Evolutionary conservation across 2,888 invertebrate genomes (phyloP).

Genomic region (Pandemis corylana): DNA sequence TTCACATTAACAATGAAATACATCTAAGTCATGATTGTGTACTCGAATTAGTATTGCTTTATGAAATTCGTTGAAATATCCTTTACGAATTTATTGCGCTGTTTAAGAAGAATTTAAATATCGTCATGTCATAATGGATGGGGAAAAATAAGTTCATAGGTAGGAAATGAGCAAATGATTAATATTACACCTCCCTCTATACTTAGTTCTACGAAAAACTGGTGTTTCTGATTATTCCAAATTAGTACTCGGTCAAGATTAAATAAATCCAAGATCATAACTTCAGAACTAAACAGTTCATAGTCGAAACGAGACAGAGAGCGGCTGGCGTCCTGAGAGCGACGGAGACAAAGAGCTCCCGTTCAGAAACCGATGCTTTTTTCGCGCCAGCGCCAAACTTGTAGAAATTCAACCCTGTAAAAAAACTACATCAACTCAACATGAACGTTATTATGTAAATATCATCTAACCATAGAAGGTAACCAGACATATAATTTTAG

Average conservation of each 20-base stretch:
- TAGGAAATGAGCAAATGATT: conserved; percentile 63
- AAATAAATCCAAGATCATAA: conserved; percentile 52
- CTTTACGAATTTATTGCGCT: conserved; percentile 45
- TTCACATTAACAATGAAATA: conserved; percentile 31
- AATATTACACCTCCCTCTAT: conserved; percentile 42
- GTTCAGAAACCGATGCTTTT: conserved; percentile 54
- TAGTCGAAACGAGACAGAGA: conserved; percentile 69
- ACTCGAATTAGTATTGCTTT: conserved; percentile 73
- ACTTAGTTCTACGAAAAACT: conserved; percentile 44
- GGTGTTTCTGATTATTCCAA: conserved; percentile 40
- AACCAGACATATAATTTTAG: too few species aligned
- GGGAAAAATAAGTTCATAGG: conserved; percentile 51
- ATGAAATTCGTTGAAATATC: conserved; percentile 71
- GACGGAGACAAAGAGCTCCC: conserved; percentile 73
- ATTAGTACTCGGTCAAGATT: conserved; percentile 47
- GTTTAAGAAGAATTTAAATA: conserved; percentile 48
- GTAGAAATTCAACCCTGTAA: conserved; percentile 66
- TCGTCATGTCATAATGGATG: conserved; percentile 79
- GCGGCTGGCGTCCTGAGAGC: conserved; percentile 68
- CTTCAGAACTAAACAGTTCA: conserved; percentile 59
- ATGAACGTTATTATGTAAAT: too few species aligned
- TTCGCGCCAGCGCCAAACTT: conserved; percentile 62
- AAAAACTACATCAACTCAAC: conserved; percentile 23
- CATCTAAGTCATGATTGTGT: conserved; percentile 40
- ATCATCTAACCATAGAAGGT: too few species aligned